These are phyloP conservation scores for Drosophila seguyi DNA, from an alignment of 1,140 invertebrate genomes.

Conservation along the genomic window DNA sequence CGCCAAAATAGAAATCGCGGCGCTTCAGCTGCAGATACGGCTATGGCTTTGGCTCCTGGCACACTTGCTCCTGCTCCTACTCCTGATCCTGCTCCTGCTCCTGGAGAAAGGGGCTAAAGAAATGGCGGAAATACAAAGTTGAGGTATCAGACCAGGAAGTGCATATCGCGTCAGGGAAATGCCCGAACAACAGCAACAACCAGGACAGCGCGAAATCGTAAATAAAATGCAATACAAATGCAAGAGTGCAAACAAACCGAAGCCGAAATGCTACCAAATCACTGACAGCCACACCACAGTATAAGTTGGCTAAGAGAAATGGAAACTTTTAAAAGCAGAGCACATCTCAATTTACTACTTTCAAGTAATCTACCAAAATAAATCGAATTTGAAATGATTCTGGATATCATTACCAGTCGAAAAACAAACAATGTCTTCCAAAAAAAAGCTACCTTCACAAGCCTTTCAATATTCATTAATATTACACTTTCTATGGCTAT, in stretches of 20 bases:
- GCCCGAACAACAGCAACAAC: constrained; percentile 44
- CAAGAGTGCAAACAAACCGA: constrained; percentile 67
- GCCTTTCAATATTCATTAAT: too few species aligned
- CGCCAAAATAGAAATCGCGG: constrained; percentile 74
- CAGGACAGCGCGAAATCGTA: constrained; percentile 59
- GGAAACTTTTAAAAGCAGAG: not conserved
- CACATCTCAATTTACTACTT: not conserved
- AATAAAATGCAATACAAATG: constrained; percentile 80
- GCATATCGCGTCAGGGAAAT: constrained; percentile 76
- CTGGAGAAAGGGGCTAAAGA: constrained; percentile 58
- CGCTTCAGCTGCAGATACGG: constrained; percentile 33
- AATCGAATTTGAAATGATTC: not conserved
- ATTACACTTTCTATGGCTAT: not conserved
- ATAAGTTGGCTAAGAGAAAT: constrained; percentile 20
- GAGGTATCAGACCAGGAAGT: constrained; percentile 79
- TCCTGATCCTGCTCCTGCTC: not conserved
- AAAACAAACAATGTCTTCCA: not conserved
- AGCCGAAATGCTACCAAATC: constrained; percentile 62
- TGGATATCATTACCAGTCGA: not conserved
- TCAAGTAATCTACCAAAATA: not conserved
- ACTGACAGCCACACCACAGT: constrained; percentile 61
- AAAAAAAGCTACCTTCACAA: not conserved
- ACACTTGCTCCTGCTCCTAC: not conserved
- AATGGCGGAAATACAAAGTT: constrained; percentile 81
- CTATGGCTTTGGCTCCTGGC: constrained; percentile 15